A percentile compares a stretch with the other conserved stretches of the same genome.
phyloP scores from a whole-genome alignment of 2,113 vertebrate genomes.

The Paracanthobrama guichenoti region DNA sequence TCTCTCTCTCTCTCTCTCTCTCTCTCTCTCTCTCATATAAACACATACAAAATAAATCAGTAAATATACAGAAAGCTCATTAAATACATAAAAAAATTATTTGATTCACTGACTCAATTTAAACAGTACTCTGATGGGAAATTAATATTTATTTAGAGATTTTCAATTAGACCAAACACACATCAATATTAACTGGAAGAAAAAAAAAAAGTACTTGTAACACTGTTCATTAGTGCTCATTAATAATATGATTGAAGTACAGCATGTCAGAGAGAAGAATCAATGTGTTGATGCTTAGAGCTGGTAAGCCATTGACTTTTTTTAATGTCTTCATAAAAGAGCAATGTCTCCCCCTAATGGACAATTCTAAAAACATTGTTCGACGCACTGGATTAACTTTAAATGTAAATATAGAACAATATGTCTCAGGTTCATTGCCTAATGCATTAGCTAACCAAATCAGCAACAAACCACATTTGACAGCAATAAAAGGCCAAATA shows the following conservation, averaged over 20 bases:
- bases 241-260: neutral
- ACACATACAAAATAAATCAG: neutral
- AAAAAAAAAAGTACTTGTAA: neutral
- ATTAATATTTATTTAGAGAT: neutral
- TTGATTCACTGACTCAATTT: neutral
- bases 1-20: neutral
- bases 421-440: neutral
- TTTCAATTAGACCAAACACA: neutral
- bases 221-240: neutral
- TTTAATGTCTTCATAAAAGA: neutral
- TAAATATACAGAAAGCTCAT: neutral
- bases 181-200: neutral
- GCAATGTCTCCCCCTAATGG: slow-evolving; percentile 54
- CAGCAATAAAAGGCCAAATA: neutral
- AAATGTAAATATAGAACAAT: neutral
- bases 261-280: slow-evolving; percentile 1
- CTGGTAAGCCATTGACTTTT: neutral
- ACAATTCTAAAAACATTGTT: neutral
- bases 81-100: neutral
- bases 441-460: slow-evolving; percentile 1
- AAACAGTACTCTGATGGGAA: neutral
- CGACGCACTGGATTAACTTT: neutral
- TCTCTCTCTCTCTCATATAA: too few species aligned
- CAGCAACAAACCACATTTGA: slow-evolving; percentile 13
- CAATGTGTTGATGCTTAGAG: neutral